Evolutionary conservation across 1,140 invertebrate species (phyloP), one percentile per base, ranked within the genome.

Genomic region (Dreissena rostriformis): DNA sequence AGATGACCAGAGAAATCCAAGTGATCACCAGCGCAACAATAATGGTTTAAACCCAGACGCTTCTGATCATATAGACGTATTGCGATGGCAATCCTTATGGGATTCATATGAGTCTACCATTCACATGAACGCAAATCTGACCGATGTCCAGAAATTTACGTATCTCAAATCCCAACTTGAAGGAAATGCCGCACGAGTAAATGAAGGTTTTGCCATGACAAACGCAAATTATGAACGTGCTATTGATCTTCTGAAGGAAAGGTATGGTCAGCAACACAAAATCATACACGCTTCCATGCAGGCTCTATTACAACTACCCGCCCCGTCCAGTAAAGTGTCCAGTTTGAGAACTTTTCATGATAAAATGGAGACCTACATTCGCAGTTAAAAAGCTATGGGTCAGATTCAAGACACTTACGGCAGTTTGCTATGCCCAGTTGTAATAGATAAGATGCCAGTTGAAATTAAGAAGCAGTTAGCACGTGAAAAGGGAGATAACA

Each of bases 31-130:
- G 39, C 39, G 39, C 39, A 39, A 39, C 39, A 2, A 39, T 8
- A 39, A 39, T 39, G 39, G 39, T 39, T 39, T 39, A 8, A 39
- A 39, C 39, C 39, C 39, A 39, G 39, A 39, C 39, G 39, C 39
- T n/a, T n/a, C n/a, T 74, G 52, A 49, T n/a, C n/a, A 22, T 74
- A 49, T 65, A 55, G 7, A 79, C 28, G 26, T 79, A 22, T 51
- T n/a, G 10, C 17, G 29, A 52, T 79, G 77, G 61, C 77, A 79
- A 55, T 22, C 77, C 15, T 79, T 79, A 19, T 79, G 77, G 77
- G 65, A 79, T 26, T 79, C 65, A 24, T 79, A 57, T 51, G 66
- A 79, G 26, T 66, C 65, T 19, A 28, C 77, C 17, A 52, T 79
- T 14, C 65, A 79, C 28, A 39, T 65, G 24, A 78, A 78, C 51